These are phyloP conservation scores for Spizella passerina DNA, from an alignment of 2,797 vertebrate species.

Conservation along the genomic window DNA sequence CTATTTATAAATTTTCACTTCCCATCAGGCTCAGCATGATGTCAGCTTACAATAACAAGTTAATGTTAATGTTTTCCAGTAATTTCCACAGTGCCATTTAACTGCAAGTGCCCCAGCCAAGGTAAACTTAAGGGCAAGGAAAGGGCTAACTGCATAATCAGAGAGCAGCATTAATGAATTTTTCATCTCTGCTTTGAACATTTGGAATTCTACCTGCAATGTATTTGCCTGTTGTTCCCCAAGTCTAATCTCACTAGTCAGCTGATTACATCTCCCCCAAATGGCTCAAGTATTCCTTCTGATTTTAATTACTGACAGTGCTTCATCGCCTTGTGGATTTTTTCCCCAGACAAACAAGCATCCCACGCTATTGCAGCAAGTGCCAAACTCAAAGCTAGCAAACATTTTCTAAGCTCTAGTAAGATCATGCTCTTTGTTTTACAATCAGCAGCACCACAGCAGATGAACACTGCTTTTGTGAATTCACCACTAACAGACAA, in stretches of 20 bases:
- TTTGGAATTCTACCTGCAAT: slow-evolving; percentile 41
- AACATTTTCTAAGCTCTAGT: neutral
- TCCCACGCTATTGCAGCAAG: neutral
- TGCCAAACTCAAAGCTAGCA: neutral
- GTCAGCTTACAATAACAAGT: slow-evolving; percentile 81
- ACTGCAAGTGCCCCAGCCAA: slow-evolving; percentile 72
- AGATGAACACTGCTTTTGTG: neutral
- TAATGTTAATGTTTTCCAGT: slow-evolving; percentile 82
- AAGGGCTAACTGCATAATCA: slow-evolving; percentile 71
- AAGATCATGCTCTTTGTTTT: neutral
- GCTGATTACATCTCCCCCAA: neutral
- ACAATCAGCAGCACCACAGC: neutral
- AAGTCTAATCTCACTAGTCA: slow-evolving; percentile 20
- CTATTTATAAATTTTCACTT: slow-evolving; percentile 80
- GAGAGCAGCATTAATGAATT: slow-evolving; percentile 68
- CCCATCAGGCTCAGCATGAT: slow-evolving; percentile 72
- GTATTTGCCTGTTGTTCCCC: slow-evolving; percentile 1
- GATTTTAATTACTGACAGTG: slow-evolving; percentile 39
- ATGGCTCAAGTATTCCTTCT: slow-evolving; percentile 10
- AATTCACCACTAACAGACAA: neutral
- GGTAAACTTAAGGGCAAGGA: slow-evolving; percentile 73
- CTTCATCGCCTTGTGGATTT: neutral
- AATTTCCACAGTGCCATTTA: slow-evolving; percentile 77
- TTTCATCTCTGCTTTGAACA: slow-evolving; percentile 62
- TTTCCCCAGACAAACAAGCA: neutral